Conservation (phyloP, 92 coral and sea anemone species). For the Zoanthus gigantus region DNA sequence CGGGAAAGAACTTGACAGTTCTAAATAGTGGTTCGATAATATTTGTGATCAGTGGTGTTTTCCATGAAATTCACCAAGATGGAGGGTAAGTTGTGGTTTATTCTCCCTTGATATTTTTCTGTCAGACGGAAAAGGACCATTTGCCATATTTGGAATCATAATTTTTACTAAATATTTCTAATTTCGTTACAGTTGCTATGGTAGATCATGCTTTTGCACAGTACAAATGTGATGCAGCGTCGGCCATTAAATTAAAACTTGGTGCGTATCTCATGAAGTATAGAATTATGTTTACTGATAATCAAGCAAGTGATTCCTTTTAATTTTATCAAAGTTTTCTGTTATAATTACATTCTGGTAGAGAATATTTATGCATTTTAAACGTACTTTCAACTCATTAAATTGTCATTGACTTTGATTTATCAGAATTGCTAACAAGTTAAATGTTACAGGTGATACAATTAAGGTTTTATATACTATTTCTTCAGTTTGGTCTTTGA, state of each 20-base stretch:
- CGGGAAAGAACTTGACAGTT: constrained; percentile 11
- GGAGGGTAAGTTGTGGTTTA: constrained; percentile 17
- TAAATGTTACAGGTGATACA: too few species aligned
- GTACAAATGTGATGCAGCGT: constrained; percentile 84
- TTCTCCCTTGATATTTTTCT: background rate
- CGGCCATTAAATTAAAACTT: constrained; percentile 82
- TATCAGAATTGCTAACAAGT: too few species aligned
- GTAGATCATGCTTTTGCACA: constrained; percentile 76
- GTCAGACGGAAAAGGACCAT: background rate
- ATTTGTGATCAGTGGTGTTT: too few species aligned
- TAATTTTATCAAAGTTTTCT: background rate
- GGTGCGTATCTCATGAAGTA: constrained; percentile 61
- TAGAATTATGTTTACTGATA: background rate
- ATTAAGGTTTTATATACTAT: too few species aligned
- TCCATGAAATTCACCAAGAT: background rate
- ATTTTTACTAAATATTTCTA: background rate
- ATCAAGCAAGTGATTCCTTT: background rate
- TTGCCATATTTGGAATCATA: background rate
- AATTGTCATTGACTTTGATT: too few species aligned
- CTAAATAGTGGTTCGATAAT: too few species aligned
- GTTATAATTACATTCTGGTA: too few species aligned
- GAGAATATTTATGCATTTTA: too few species aligned
- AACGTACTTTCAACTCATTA: too few species aligned
- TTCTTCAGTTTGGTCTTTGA: too few species aligned
- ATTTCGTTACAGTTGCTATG: constrained; percentile 67